Percentiles rank a stretch among this genome's conserved stretches.
Evolutionary conservation across 2,113 vertebrate species (phyloP).

Genomic region (Alaudala cheleensis): DNA sequence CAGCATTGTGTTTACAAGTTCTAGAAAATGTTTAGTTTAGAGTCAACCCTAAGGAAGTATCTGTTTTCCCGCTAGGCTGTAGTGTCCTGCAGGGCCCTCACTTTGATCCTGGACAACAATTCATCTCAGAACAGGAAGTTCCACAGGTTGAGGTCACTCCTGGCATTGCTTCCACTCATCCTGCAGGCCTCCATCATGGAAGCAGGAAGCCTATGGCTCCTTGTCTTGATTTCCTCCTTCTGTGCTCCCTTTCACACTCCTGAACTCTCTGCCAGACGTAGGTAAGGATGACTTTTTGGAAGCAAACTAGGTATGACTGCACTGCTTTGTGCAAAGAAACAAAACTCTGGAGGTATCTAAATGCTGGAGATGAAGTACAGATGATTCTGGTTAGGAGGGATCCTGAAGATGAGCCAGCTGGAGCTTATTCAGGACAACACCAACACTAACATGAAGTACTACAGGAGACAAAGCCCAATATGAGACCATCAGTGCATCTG

Average conservation of each 20-base stretch:
- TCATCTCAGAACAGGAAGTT: background rate
- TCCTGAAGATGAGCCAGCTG: background rate
- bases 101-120: rapidly evolving
- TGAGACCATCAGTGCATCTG: background rate
- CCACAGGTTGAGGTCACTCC: background rate
- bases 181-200: background rate
- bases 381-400: background rate
- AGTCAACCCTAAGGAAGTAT: background rate
- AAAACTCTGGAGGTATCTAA: background rate
- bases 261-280: background rate
- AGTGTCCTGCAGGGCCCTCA: background rate
- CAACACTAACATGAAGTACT: background rate
- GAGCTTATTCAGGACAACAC: background rate
- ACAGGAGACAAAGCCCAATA: background rate
- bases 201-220: background rate
- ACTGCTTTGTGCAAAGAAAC: background rate
- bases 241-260: background rate
- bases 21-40: background rate
- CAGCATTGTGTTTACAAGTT: background rate
- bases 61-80: background rate
- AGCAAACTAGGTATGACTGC: background rate
- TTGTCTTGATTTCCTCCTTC: background rate
- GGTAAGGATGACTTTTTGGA: background rate
- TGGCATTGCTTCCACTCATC: background rate
- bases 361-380: background rate